These are phyloP conservation scores for Scyliorhinus canicula DNA, from an alignment of 2,797 vertebrate species.

Conservation along the genomic window DNA sequence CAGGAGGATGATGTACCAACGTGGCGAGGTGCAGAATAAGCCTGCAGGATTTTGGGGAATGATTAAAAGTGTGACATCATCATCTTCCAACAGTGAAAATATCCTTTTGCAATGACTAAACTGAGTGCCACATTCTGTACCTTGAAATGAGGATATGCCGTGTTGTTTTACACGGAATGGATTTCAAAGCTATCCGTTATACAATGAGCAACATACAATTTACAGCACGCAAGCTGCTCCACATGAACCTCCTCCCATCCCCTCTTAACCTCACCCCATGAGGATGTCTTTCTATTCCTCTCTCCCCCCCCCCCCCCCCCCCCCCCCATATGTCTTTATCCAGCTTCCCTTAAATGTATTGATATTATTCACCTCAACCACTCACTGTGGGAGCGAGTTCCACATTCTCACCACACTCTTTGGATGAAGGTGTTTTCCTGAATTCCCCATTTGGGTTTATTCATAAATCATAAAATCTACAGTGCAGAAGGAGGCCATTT, in stretches of 20 bases:
- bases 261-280: background rate
- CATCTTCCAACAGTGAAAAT: constrained; percentile 86
- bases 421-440: background rate
- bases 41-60: constrained; percentile 94
- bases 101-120: constrained; percentile 63
- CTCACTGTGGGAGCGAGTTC: background rate
- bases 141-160: background rate
- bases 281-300: background rate
- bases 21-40: constrained; percentile 88
- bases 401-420: background rate
- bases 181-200: background rate
- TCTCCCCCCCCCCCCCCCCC: no score
- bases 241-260: background rate
- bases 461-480: no score
- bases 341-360: background rate
- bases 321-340: background rate
- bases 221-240: background rate
- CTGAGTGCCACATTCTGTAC: background rate
- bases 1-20: constrained; percentile 88
- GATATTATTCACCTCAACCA: background rate
- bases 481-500: no score
- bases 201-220: background rate
- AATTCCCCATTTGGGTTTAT: no score
- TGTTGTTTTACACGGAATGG: background rate
- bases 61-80: constrained; percentile 90